A percentile compares a stretch with the other conserved stretches of the same genome.
Evolutionary conservation across 2,888 invertebrate genomes (phyloP).

Genomic region (Oscheius sp.): DNA sequence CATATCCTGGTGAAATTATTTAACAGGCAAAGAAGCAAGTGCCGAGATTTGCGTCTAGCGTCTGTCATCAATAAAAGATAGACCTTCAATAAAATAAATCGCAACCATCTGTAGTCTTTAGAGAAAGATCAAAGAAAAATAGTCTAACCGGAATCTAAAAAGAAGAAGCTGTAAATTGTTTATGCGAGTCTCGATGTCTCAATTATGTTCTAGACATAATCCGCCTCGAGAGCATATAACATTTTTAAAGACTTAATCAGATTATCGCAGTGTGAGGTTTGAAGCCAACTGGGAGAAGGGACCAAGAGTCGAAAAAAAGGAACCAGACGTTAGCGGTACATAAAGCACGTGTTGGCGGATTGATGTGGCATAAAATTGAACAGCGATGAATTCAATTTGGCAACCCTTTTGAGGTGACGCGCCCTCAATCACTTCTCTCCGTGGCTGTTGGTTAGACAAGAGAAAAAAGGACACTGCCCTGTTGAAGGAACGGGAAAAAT

Average conservation of each 20-base stretch:
- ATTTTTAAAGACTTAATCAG: neutral
- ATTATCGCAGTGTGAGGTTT: neutral
- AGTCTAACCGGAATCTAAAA: too few species aligned
- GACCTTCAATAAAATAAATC: slow-evolving; percentile 2
- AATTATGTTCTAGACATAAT: too few species aligned
- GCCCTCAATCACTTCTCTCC: slow-evolving; percentile 14
- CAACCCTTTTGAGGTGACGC: slow-evolving; percentile 11
- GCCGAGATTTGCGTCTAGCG: too few species aligned
- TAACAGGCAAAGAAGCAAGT: too few species aligned
- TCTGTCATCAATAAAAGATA: slow-evolving; percentile 12
- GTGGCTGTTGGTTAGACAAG: too few species aligned
- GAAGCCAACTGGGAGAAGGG: neutral
- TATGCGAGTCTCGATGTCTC: too few species aligned
- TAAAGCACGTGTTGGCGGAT: too few species aligned
- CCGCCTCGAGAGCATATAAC: too few species aligned
- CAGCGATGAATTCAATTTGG: slow-evolving; percentile 27
- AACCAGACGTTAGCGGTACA: neutral
- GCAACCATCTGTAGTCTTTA: slow-evolving; percentile 1
- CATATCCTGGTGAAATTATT: too few species aligned
- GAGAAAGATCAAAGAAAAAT: too few species aligned
- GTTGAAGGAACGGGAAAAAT: neutral
- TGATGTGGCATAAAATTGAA: slow-evolving; percentile 16
- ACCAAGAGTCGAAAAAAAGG: neutral
- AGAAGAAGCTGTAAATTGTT: too few species aligned
- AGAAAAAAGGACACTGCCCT: neutral